Conservation (phyloP, 2,113 vertebrate species). For the Macaca mulatta region DNA sequence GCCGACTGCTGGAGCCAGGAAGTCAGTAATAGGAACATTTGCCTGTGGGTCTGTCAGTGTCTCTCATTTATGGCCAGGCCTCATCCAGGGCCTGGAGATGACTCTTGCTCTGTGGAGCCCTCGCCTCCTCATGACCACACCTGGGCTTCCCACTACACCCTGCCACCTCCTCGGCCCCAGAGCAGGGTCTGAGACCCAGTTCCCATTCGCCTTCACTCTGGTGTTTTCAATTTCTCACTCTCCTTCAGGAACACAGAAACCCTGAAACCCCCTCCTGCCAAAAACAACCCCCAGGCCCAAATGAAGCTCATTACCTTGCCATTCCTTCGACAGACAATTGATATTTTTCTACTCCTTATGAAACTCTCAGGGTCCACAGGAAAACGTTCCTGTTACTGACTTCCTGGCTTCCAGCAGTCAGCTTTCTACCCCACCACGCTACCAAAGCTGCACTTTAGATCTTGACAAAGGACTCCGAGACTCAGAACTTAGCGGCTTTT, state of each 20-base stretch:
- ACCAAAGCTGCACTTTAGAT: too few relatives aligned
- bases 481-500: neutral
- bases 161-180: too few relatives aligned
- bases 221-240: neutral
- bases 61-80: neutral
- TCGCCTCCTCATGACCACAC: rapidly evolving
- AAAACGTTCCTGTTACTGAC: neutral
- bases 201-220: neutral
- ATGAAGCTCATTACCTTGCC: neutral
- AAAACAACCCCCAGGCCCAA: neutral
- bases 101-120: neutral
- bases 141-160: neutral
- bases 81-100: neutral
- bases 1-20: neutral
- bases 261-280: too few relatives aligned
- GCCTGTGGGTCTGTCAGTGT: neutral
- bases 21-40: neutral
- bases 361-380: neutral
- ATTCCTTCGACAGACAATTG: neutral
- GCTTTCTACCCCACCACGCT: neutral
- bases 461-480: neutral
- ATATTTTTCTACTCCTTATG: neutral
- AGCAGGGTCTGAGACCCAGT: neutral
- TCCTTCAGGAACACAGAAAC: neutral
- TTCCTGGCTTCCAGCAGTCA: neutral